Evolutionary conservation across 2,797 vertebrate species (phyloP).

Genomic region (Sardinella longiceps): DNA sequence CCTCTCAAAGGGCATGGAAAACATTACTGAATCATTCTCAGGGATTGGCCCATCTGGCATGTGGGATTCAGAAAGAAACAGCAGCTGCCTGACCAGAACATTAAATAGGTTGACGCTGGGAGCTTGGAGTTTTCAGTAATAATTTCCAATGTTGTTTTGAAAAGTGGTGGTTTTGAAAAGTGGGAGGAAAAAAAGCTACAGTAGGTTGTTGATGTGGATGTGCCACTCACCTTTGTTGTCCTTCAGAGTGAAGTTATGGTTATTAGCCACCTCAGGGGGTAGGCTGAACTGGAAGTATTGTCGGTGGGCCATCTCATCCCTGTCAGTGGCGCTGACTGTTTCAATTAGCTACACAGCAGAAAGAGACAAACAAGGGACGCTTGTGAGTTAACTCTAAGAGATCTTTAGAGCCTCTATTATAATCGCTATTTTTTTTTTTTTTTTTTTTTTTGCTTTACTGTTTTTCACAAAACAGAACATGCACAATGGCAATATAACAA

Average conservation of each 20-base stretch:
- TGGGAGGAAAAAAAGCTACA: neutral
- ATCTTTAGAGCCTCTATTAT: too few relatives aligned
- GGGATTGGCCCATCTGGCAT: neutral
- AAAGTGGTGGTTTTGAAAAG: neutral
- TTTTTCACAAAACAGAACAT: too few relatives aligned
- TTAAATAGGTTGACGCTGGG: neutral
- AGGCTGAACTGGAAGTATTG: conserved; percentile 93
- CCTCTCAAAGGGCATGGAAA: neutral
- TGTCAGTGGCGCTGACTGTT: conserved; percentile 92
- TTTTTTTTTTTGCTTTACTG: too few relatives aligned
- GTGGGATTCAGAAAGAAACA: neutral
- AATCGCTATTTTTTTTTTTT: too few relatives aligned
- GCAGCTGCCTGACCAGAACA: neutral
- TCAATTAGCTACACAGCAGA: conserved; percentile 81
- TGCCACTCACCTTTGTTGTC: conserved; percentile 88
- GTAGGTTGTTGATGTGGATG: neutral
- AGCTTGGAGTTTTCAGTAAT: neutral
- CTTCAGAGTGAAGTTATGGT: conserved; percentile 94
- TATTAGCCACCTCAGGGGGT: conserved; percentile 87
- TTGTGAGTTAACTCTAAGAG: neutral
- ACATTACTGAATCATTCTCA: neutral
- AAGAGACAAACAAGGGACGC: neutral
- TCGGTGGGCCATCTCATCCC: conserved; percentile 90
- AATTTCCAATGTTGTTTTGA: neutral
- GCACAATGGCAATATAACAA: too few relatives aligned